Conservation (phyloP, 2,888 invertebrate species). For the Caenorhabditis uteleia region DNA sequence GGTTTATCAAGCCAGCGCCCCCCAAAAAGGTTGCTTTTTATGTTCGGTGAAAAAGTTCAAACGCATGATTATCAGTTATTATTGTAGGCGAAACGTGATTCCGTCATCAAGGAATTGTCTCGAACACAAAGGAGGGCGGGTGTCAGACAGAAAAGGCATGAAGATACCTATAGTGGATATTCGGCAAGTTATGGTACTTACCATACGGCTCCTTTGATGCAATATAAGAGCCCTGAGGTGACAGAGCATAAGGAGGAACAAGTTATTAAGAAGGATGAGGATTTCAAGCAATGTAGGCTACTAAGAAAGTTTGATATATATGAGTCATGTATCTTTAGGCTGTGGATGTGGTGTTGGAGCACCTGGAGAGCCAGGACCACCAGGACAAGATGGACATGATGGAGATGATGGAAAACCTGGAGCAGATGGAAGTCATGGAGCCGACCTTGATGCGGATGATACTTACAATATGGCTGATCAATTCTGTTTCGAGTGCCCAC, state of each 20-base stretch:
- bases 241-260: constrained; percentile 34
- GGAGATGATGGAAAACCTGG: constrained; percentile 42
- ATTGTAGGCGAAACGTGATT: constrained; percentile 37
- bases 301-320: background rate
- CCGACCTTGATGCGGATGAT: constrained; percentile 33
- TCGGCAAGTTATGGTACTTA: constrained; percentile 51
- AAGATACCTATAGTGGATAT: constrained; percentile 43
- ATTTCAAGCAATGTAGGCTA: constrained; percentile 28
- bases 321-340: constrained; percentile 33
- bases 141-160: constrained; percentile 16
- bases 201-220: constrained; percentile 33
- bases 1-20: no score
- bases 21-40: no score
- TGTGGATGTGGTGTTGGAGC: constrained; percentile 58
- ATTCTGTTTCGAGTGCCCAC: constrained; percentile 54
- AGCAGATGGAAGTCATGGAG: constrained; percentile 35
- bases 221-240: constrained; percentile 34
- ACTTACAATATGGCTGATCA: constrained; percentile 34
- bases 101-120: constrained; percentile 28
- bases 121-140: constrained; percentile 16
- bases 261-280: constrained; percentile 19
- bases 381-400: constrained; percentile 44
- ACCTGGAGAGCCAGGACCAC: constrained; percentile 47
- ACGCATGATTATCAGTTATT: background rate
- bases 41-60: no score